Evolutionary conservation across 2,113 vertebrate species (phyloP).

Genomic region (Corydoras maculifer): DNA sequence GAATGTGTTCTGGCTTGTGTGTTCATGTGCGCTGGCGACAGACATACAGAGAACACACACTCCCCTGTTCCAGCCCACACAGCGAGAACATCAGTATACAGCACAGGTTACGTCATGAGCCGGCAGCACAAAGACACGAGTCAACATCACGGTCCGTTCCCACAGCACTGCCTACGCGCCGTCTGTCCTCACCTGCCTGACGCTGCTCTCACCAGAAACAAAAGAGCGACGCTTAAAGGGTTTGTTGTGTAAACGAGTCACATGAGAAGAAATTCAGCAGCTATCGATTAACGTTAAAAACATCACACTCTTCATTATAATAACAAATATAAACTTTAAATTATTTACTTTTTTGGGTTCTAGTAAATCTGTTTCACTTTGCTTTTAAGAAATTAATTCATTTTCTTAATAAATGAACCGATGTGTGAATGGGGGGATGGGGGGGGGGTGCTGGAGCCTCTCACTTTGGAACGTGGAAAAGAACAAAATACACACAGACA

Average conservation of each 20-base stretch:
- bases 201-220: background rate
- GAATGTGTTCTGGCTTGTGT: background rate
- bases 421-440: too few species aligned
- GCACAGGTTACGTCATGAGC: slow-evolving; percentile 31
- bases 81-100: slow-evolving; percentile 36
- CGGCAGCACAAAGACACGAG: slow-evolving; percentile 20
- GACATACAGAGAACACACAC: slow-evolving; percentile 5
- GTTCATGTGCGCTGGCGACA: background rate
- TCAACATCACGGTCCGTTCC: slow-evolving; percentile 8
- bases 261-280: too few species aligned
- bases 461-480: too few species aligned
- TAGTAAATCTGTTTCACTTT: too few species aligned
- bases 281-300: background rate
- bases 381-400: too few species aligned
- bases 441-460: too few species aligned
- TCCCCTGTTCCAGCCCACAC: slow-evolving; percentile 10
- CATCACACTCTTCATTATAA: background rate
- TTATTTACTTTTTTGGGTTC: too few species aligned
- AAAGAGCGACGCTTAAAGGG: background rate
- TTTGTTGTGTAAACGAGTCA: too few species aligned
- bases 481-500: too few species aligned
- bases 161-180: slow-evolving; percentile 2
- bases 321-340: background rate
- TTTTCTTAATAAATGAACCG: too few species aligned
- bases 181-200: background rate